phyloP scores from a whole-genome alignment of 2,797 vertebrate genomes.

The Silurus lanzhouensis region DNA sequence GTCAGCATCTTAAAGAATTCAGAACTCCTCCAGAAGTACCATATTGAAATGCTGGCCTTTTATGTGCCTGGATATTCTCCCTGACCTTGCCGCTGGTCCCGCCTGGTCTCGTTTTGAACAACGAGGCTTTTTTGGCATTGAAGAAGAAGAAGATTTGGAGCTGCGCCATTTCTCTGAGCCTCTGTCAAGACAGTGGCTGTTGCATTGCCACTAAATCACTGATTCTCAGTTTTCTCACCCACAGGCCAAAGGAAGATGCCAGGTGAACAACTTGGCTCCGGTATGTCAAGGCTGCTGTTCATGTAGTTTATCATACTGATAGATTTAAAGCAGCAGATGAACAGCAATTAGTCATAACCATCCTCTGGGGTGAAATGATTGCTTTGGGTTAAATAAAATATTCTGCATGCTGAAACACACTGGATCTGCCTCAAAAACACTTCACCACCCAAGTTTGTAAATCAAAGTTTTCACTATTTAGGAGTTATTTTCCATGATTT shows the following conservation, averaged over 20 bases:
- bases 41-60: neutral
- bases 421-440: neutral
- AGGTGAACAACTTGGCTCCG: conserved; percentile 25
- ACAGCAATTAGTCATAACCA: conserved; percentile 9
- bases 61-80: neutral
- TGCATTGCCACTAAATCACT: conserved; percentile 24
- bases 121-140: conserved; percentile 16
- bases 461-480: neutral
- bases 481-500: neutral
- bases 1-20: conserved; percentile 51
- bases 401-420: neutral
- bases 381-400: neutral
- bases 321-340: conserved; percentile 11
- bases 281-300: neutral
- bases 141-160: conserved; percentile 30
- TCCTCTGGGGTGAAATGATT: conserved; percentile 25
- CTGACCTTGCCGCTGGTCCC: conserved; percentile 14
- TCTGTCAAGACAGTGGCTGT: conserved; percentile 47
- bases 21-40: neutral
- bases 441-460: neutral
- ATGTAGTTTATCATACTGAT: neutral
- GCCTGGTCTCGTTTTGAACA: conserved; percentile 27
- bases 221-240: conserved; percentile 23
- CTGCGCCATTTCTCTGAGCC: conserved; percentile 29
- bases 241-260: conserved; percentile 17